phyloP scores from a whole-genome alignment of 2,888 invertebrate species.

The Lottia gigantea region DNA sequence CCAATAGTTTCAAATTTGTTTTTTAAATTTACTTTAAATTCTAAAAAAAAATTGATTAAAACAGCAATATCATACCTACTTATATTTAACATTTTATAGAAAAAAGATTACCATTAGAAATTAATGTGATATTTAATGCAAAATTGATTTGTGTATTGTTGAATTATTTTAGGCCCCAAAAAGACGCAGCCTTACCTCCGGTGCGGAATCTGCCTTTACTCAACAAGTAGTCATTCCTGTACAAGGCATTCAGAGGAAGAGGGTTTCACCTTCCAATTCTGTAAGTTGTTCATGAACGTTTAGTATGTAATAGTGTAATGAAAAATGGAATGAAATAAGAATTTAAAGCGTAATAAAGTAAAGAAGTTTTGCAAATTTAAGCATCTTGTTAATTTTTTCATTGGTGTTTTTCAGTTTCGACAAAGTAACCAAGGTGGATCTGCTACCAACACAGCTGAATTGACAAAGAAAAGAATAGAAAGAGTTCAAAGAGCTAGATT shows the following conservation, averaged over 20 bases:
- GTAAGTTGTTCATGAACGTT: conserved; percentile 36
- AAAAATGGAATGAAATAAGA: too few species aligned
- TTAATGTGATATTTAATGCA: too few species aligned
- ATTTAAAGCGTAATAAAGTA: too few species aligned
- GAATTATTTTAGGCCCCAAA: conserved; percentile 27
- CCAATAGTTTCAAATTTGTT: too few species aligned
- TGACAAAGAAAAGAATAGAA: conserved; percentile 60
- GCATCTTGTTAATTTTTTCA: neutral
- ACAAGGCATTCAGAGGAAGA: conserved; percentile 34
- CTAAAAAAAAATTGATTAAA: too few species aligned
- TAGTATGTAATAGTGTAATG: too few species aligned
- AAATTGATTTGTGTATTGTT: neutral
- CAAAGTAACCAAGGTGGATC: conserved; percentile 23
- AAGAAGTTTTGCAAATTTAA: too few species aligned
- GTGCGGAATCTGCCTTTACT: conserved; percentile 58
- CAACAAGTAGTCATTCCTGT: conserved; percentile 61
- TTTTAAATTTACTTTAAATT: too few species aligned
- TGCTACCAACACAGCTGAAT: conserved; percentile 35
- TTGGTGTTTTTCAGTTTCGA: conserved; percentile 33
- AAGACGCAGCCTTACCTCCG: conserved; percentile 32
- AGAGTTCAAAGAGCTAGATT: conserved; percentile 66
- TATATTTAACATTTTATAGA: too few species aligned
- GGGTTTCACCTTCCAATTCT: conserved; percentile 56
- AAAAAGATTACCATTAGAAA: too few species aligned
- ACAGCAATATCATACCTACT: too few species aligned